Percentiles rank a stretch among this genome's conserved stretches.
Conservation (phyloP, 2,888 invertebrate species). For the Eristalinus sepulchralis region DNA sequence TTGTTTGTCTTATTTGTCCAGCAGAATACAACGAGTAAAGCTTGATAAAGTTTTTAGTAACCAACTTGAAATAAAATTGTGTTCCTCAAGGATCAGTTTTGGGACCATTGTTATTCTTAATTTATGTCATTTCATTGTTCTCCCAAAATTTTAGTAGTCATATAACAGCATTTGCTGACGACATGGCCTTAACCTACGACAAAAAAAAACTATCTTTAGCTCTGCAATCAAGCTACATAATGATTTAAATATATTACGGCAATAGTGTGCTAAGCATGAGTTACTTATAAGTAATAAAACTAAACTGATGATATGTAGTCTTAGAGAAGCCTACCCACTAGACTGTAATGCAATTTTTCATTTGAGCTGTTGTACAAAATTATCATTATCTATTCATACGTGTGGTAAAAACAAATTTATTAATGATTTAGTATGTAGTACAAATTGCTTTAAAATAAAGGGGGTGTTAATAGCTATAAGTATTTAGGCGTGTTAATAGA, state of each 20-base stretch:
- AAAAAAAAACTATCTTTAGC: neutral
- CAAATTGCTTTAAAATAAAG: too few relatives aligned
- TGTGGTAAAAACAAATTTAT: too few relatives aligned
- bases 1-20: neutral
- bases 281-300: too few relatives aligned
- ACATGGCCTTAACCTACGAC: neutral
- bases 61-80: neutral
- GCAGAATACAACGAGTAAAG: neutral
- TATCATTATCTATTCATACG: too few relatives aligned
- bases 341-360: too few relatives aligned
- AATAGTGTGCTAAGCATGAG: neutral
- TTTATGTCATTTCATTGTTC: conserved; percentile 4
- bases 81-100: conserved; percentile 6
- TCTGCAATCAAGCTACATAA: neutral
- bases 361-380: too few relatives aligned
- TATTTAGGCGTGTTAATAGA: too few relatives aligned
- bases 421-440: too few relatives aligned
- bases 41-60: too few relatives aligned
- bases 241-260: neutral
- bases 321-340: too few relatives aligned
- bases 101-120: neutral
- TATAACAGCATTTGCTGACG: conserved; percentile 7
- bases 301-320: too few relatives aligned
- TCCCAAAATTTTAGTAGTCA: neutral
- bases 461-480: too few relatives aligned